These are phyloP conservation scores for Ephestia elutella DNA, from an alignment of 1,140 invertebrate genomes.

Conservation along the genomic window DNA sequence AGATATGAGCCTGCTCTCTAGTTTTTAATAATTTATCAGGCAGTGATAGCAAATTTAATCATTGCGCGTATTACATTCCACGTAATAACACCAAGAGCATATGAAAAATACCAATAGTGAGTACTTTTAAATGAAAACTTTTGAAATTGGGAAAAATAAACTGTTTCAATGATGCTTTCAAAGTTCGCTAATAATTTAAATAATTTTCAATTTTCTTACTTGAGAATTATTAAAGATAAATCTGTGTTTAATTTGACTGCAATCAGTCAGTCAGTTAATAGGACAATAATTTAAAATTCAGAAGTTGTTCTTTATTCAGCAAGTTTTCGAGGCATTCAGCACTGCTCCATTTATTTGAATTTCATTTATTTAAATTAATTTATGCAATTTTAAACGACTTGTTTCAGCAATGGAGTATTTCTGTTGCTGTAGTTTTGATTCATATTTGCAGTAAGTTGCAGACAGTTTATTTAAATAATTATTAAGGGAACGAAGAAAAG, in stretches of 20 bases:
- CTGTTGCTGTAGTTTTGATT: background rate
- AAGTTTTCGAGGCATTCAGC: background rate
- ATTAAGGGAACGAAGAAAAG: too few relatives aligned
- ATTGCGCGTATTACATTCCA: too few relatives aligned
- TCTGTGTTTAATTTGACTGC: background rate
- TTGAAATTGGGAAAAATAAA: too few relatives aligned
- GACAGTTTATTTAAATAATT: background rate
- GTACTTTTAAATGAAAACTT: too few relatives aligned
- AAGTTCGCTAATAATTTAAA: too few relatives aligned
- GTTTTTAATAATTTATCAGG: too few relatives aligned
- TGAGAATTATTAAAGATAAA: background rate
- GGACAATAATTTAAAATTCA: background rate
- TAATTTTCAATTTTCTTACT: background rate
- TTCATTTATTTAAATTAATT: slow-evolving; percentile 5
- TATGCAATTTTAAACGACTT: background rate
- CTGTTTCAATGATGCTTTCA: too few relatives aligned
- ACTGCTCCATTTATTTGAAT: slow-evolving; percentile 3
- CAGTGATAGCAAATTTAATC: too few relatives aligned
- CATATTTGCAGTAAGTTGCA: background rate
- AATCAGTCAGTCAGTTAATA: background rate
- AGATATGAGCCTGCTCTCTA: too few relatives aligned
- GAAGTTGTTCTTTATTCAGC: background rate
- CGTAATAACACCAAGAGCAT: too few relatives aligned
- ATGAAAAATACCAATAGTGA: too few relatives aligned
- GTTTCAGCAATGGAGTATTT: background rate